Conservation (phyloP, 35 echinoderm and acorn worm species). For the Eucidaris tribuloides region DNA sequence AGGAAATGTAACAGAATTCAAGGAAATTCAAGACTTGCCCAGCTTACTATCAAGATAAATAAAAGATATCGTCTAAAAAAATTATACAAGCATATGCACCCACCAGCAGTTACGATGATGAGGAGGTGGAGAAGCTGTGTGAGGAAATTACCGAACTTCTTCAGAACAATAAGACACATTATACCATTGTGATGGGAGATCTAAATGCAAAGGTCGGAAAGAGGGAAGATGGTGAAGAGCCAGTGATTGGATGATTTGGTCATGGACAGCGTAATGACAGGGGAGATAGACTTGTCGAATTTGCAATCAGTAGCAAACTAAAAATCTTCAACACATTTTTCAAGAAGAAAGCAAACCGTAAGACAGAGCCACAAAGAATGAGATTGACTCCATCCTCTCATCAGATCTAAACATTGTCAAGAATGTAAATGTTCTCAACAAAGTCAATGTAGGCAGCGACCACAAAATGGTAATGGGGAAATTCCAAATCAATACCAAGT, state of each 20-base stretch:
- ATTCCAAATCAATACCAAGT: no score
- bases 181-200: background rate
- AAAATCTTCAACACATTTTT: slow-evolving; percentile 43
- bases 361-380: background rate
- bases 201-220: no score
- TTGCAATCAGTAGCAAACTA: slow-evolving; percentile 11
- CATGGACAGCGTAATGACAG: background rate
- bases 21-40: slow-evolving; percentile 13
- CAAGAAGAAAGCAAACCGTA: slow-evolving; percentile 12
- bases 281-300: no score
- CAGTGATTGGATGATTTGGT: slow-evolving; percentile 1
- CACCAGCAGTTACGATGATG: background rate
- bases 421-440: slow-evolving; percentile 25
- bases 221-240: no score
- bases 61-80: no score
- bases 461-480: background rate
- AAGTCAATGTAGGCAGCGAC: slow-evolving; percentile 15
- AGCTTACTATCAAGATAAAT: slow-evolving; percentile 7
- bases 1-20: no score
- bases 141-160: slow-evolving; percentile 10
- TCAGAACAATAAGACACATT: no score
- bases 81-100: background rate
- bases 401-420: no score
- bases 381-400: no score
- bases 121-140: slow-evolving; percentile 7